Base-by-base conservation (phyloP, 2,888 invertebrate species). In the Himalopsyche kuldschensis region DNA sequence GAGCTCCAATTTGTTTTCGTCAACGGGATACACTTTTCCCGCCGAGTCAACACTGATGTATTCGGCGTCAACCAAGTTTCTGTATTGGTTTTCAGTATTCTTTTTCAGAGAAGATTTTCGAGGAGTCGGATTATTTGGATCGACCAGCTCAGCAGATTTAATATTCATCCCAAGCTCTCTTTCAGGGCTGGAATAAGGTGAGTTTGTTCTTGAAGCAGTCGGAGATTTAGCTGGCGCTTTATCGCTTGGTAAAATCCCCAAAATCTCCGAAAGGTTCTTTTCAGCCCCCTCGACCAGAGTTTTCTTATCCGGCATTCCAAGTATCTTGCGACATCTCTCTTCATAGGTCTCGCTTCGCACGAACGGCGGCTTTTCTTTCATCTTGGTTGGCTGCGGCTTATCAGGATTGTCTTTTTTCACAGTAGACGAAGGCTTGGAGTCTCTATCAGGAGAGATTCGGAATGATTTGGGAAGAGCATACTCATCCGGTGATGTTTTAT, bases 341-440 rank as follows among this genome's bases (percentile, higher is more conserved):
- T 95, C 95, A 86, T 95, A 95, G 1, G 95, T 95, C 89, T 95
- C 95, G 48, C 94, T 93, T 87, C 95, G 91, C 86, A 92, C 93
- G 47, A 93, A 88, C 0, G 94, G 93, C 55, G 93, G 93, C 86
- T 93, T 93, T 31, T 90, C 88, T 87, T 92, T 93, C 0, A 90
- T 88, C 8, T 88, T 88, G 20, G 24, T 15, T 15, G 41, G 20
- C 85, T 75, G 87, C n/a, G 88, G 84, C 87, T 89, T 87, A 47
- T 88, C 87, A 20, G 89, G 88, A 4, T 86, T 85, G 81, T 90
- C 89, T 87, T 90, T 90, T 75, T 89, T 90, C 0, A 89, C 87
- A 3, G 89, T 86, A 86, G 89, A 89, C 80, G 87, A 86, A 41
- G 88, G 87, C 86, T 88, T 88, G 27, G 87, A 87, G 84, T 90